Evolutionary conservation across 2,888 invertebrate genomes (phyloP), one percentile per base, ranked within the genome.

Genomic region (Coenonympha glycerion): DNA sequence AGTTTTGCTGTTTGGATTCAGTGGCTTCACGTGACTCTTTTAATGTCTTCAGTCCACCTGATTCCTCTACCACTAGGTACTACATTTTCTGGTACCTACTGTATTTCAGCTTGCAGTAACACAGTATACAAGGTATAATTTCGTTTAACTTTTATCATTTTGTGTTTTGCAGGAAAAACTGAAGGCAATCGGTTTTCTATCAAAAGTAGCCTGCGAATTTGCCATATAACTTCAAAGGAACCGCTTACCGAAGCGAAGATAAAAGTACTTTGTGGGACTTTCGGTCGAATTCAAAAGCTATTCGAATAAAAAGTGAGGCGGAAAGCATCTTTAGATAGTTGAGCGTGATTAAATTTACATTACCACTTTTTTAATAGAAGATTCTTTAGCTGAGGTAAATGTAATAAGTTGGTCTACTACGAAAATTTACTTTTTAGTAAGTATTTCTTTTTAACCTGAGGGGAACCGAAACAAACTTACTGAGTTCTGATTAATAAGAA

Each of bases 211-310:
- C 30, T 13, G 21, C 13, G 42, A 42, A 42, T 30, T 42, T 31
- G 30, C 42, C 42, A 31, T 31, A 42, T 31, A 42, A 42, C 42
- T 42, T 42, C 42, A 31, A 42, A 42, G 42, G 42, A 42, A 42
- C 26, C 42, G 42, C 42, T 42, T 42, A 31, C 42, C 31, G 13
- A 42, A 31, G 42, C 42, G 42, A 9, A 42, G 42, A 42, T 42
- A 42, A 42, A 42, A 31, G 42, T 42, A 42, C 42, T 42, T 42
- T 42, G 42, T 30, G 42, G 42, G 30, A 42, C 42, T 42, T 42
- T 42, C 31, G 42, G 42, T 42, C 42, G 42, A 42, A 31, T 42
- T 30, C 42, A 31, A 31, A 30, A 42, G 42, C 42, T 42, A 42
- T 42, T 42, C 42, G 42, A 42, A 42, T 42, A 42, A 42, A 42